Evolutionary conservation across 1,140 invertebrate genomes (phyloP), one percentile per base, ranked within the genome.

Genomic region (Drosophila teissieri): DNA sequence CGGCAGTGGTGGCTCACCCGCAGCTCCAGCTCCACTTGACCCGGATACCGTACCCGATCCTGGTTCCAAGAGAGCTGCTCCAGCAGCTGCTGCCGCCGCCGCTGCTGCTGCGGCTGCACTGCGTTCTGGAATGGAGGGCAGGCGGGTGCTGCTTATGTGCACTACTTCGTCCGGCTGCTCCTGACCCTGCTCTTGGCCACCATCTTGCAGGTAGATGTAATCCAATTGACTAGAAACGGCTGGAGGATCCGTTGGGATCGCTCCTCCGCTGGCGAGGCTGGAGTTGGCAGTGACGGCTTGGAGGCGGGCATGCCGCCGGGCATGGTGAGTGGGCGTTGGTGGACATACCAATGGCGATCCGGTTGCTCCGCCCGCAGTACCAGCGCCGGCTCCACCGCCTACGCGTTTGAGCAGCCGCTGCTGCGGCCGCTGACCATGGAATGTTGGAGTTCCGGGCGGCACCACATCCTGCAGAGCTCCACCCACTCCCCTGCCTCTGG

Each of bases 311-410:
- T 91, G 88, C 6, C 91, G 94, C 45, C 95, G 93, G 8, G 96
- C 95, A 82, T 96, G 96, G 92, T 97, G 96, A 0, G 96, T 97
- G 0, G 96, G 96, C 1, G 96, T 97, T 0, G 96, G 96, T 7
- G 96, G 96, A 89, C 96, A 97, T 34, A 95, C 93, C 8, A 91
- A 54, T 2, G 76, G 57, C 15, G 56, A 45, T 11, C 15, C 65
- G 15, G 15, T 34, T 0, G 17, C 70, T 2, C 34, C 40, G 0
- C 15, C 45, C 12, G 58, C 62, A 1, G 27, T 31, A 5, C 60
- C 44, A 19, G 60, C 76, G 17, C 92, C 58, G 69, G 92, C 64
- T 81, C 85, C 61, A 79, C 94, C 46, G 90, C 94, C 58, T 34
- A 95, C 93, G 27, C 94, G 92, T 6, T 94, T 93, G 8, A 95